These are phyloP conservation scores for Boulengeromyrus knoepffleri DNA, from an alignment of 2,113 vertebrate genomes.

Conservation along the genomic window DNA sequence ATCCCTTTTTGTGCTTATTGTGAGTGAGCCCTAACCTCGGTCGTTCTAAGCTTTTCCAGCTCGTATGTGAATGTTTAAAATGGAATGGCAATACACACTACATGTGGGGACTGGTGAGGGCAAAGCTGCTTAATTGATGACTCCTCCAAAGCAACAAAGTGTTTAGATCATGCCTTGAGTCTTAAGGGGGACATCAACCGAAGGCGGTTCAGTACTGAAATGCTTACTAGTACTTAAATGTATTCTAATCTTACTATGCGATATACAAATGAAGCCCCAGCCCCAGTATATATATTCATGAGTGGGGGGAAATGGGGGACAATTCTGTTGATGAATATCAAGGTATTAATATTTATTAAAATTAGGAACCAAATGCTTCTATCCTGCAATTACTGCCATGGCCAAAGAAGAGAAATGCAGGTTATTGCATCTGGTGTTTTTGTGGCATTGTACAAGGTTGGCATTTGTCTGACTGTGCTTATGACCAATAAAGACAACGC, in stretches of 20 bases:
- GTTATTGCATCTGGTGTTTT: conserved; percentile 18
- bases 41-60: conserved; percentile 42
- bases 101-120: background rate
- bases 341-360: background rate
- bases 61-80: conserved; percentile 19
- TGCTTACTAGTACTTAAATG: background rate
- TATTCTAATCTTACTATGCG: background rate
- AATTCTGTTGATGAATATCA: background rate
- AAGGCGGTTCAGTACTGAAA: background rate
- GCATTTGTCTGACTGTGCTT: conserved; percentile 35
- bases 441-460: conserved; percentile 16
- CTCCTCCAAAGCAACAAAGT: background rate
- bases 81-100: background rate
- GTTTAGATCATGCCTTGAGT: background rate
- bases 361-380: conserved; percentile 20
- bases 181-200: background rate
- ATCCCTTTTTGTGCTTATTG: conserved; percentile 1
- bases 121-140: background rate
- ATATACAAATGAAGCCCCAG: background rate
- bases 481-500: conserved; percentile 44
- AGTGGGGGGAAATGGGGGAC: background rate
- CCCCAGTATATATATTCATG: background rate
- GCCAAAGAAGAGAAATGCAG: background rate
- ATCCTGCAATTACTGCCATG: background rate
- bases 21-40: background rate